Conservation (phyloP, 92 coral and sea anemone genomes). For the Palythoa caribaeorum region DNA sequence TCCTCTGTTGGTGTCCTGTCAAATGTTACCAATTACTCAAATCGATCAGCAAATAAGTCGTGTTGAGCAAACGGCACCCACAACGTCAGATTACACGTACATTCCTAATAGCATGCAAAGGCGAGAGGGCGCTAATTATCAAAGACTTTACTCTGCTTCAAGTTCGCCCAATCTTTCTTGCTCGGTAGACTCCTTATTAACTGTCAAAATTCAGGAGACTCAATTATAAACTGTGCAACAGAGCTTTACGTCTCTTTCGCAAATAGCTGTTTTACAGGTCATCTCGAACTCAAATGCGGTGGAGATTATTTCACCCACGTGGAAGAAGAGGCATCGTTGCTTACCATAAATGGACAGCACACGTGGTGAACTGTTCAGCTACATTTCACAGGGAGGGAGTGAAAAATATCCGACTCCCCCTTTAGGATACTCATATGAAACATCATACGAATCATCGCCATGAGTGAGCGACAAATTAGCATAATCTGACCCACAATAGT, state of each 20-base stretch:
- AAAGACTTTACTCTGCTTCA: slow-evolving; percentile 9
- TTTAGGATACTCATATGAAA: slow-evolving; percentile 68
- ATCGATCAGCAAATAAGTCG: background rate
- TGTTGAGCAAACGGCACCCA: slow-evolving; percentile 18
- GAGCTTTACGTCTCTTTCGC: too few species aligned
- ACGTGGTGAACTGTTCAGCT: slow-evolving; percentile 56
- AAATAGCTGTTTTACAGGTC: too few species aligned
- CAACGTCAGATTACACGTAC: slow-evolving; percentile 84
- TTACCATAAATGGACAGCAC: slow-evolving; percentile 39
- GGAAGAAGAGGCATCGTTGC: slow-evolving; percentile 38
- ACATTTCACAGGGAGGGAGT: slow-evolving; percentile 50
- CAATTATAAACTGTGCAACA: slow-evolving; percentile 40
- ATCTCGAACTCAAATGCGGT: slow-evolving; percentile 50
- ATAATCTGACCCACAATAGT: too few species aligned
- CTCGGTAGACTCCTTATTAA: slow-evolving; percentile 38
- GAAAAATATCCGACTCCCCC: slow-evolving; percentile 83
- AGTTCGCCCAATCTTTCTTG: slow-evolving; percentile 82
- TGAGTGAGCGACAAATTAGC: too few species aligned
- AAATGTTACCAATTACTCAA: slow-evolving; percentile 64
- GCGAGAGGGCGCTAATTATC: slow-evolving; percentile 53
- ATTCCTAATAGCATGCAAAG: slow-evolving; percentile 60
- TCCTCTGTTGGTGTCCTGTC: slow-evolving; percentile 65
- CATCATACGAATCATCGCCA: slow-evolving; percentile 76
- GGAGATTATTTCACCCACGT: slow-evolving; percentile 38
- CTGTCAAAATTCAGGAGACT: slow-evolving; percentile 4